phyloP scores from a whole-genome alignment of 2,888 invertebrate genomes.

The Hypomecis punctinalis region DNA sequence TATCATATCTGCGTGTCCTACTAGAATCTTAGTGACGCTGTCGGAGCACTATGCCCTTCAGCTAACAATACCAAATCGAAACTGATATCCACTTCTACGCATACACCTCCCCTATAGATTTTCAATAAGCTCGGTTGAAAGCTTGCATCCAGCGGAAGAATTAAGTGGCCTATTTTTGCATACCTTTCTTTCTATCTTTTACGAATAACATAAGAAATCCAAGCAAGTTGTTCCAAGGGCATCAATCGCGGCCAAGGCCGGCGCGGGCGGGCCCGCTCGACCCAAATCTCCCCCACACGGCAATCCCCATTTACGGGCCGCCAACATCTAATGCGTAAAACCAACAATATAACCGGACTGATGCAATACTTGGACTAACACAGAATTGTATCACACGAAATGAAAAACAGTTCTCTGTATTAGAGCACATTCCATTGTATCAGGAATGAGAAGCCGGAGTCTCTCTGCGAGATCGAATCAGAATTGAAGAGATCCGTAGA shows the following conservation, averaged over 20 bases:
- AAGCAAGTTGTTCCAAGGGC: constrained; percentile 14
- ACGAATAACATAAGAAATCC: constrained; percentile 1
- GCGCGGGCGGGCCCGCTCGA: constrained; percentile 18
- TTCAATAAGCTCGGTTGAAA: background rate
- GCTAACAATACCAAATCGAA: background rate
- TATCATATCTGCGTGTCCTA: no score
- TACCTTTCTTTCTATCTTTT: background rate
- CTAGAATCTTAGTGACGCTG: no score
- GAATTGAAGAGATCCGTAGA: no score
- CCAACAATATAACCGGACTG: constrained; percentile 12
- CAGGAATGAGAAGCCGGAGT: no score
- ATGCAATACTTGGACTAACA: constrained; percentile 9
- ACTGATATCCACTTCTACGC: background rate
- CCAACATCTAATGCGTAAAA: constrained; percentile 10
- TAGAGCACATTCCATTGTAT: no score
- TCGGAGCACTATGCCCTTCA: no score
- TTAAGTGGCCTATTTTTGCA: background rate
- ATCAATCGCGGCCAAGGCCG: constrained; percentile 15
- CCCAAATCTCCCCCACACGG: constrained; percentile 24
- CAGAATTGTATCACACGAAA: background rate
- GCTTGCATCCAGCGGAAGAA: background rate
- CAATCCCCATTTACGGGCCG: constrained; percentile 17
- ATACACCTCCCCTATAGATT: no score
- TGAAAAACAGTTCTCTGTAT: no score
- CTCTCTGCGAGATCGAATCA: no score